phyloP scores from a whole-genome alignment of 2,888 invertebrate species.

The Mimumesa dahlbomi region DNA sequence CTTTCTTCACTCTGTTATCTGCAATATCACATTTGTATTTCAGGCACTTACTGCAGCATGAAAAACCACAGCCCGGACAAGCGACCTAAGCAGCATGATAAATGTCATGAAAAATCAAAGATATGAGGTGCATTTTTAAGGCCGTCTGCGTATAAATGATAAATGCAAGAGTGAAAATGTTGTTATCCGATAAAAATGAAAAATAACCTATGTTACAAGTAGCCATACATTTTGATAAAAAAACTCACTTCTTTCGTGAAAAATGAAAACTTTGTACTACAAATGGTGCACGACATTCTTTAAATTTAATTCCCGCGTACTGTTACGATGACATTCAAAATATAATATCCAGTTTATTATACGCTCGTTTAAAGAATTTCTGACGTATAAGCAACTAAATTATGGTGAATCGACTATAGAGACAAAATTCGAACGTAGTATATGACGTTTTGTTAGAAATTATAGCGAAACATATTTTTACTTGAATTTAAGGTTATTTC shows the following conservation, averaged over 20 bases:
- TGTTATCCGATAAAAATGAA: background rate
- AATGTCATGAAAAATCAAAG: slow-evolving; percentile 5
- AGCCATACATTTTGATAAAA: background rate
- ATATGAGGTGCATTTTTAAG: background rate
- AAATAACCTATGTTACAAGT: slow-evolving; percentile 27
- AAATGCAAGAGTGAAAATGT: background rate
- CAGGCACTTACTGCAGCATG: slow-evolving; percentile 91
- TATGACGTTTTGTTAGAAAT: too few species aligned
- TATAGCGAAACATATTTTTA: too few species aligned
- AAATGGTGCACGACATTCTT: slow-evolving; percentile 88
- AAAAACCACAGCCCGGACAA: slow-evolving; percentile 91
- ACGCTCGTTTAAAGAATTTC: too few species aligned
- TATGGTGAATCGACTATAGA: too few species aligned
- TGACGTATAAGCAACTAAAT: too few species aligned
- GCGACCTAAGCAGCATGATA: slow-evolving; percentile 84
- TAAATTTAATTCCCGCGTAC: background rate
- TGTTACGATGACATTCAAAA: slow-evolving; percentile 13
- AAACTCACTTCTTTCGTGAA: slow-evolving; percentile 86
- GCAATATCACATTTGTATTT: slow-evolving; percentile 86
- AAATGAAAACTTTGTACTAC: slow-evolving; percentile 86
- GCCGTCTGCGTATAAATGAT: background rate
- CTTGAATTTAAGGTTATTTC: too few species aligned
- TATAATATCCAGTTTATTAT: too few species aligned
- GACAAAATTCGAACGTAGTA: too few species aligned
- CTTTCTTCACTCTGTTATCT: slow-evolving; percentile 84